Evolutionary conservation across 1,140 invertebrate genomes (phyloP), one percentile per base, ranked within the genome.

Genomic region (Pantala flavescens): DNA sequence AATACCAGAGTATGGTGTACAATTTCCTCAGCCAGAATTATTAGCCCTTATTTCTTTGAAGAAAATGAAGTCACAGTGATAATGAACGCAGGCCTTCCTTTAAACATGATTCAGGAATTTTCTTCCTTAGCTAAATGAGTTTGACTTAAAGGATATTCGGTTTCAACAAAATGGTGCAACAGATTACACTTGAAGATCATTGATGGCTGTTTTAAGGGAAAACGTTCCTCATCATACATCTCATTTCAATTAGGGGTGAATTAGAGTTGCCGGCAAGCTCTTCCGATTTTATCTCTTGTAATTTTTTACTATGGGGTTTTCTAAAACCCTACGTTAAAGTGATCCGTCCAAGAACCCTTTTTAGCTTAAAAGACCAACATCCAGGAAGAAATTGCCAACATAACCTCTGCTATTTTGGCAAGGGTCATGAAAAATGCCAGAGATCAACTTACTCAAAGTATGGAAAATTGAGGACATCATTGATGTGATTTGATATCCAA

Each of bases 181-280:
- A 16, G 43, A 9, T 49, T 16, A 49, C 43, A 49, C 16, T 49
- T 49, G 24, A 74, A 74, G 11, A 42, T 24, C 73, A 74, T 74
- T 42, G 24, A 74, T 74, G 73, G 21, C 73, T 74, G 73, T 74
- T 49, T 74, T 36, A 42, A 74, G 73, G 24, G 73, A 49, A 74
- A 24, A 74, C 73, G 42, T 74, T 23, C 28, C 73, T 11, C 24
- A 74, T n/a, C n/a, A n/a, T n/a, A 23, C 73, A 21, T 42, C 73
- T 74, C 43, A 74, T 74, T 21, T 49, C 43, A 49, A 49, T 49
- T 9, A 49, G 16, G 43, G 43, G 43, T 49, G 16, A 49, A 11
- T 49, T 49, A 16, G 43, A 49, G 43, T 49, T 9, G 43, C 43
- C 43, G 43, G 43, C 43, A 9, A 9, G 43, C 43, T 49, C 43